These are phyloP conservation scores for Caracal caracal DNA, from an alignment of 2,113 vertebrate species.

Conservation along the genomic window DNA sequence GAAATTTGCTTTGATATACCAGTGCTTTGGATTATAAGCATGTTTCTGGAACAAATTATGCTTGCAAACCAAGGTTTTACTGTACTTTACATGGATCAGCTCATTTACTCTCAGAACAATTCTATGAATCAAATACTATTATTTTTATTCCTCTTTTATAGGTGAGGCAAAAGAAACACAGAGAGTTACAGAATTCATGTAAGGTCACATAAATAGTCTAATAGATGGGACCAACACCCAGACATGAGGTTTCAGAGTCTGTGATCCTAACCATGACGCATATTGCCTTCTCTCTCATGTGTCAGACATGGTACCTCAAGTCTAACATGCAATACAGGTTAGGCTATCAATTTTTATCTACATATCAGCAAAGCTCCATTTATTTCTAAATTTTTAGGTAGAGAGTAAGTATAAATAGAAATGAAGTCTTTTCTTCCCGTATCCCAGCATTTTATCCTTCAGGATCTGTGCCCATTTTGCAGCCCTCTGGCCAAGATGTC, in stretches of 20 bases:
- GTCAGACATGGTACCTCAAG: background rate
- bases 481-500: background rate
- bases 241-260: background rate
- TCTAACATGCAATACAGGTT: background rate
- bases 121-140: background rate
- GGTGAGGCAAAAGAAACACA: background rate
- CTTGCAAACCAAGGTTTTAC: no score
- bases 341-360: background rate
- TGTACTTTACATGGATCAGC: background rate
- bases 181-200: background rate
- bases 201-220: background rate
- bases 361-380: background rate
- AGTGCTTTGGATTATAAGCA: no score
- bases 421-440: background rate
- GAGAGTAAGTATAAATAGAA: background rate
- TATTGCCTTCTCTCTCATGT: background rate
- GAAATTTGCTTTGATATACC: no score
- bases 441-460: background rate
- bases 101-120: background rate
- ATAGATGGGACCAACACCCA: background rate
- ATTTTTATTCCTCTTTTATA: background rate
- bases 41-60: no score
- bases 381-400: background rate
- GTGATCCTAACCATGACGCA: no score
- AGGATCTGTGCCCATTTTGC: background rate